Conservation (phyloP, 2,888 invertebrate species). For the Teleiodes luculella region DNA sequence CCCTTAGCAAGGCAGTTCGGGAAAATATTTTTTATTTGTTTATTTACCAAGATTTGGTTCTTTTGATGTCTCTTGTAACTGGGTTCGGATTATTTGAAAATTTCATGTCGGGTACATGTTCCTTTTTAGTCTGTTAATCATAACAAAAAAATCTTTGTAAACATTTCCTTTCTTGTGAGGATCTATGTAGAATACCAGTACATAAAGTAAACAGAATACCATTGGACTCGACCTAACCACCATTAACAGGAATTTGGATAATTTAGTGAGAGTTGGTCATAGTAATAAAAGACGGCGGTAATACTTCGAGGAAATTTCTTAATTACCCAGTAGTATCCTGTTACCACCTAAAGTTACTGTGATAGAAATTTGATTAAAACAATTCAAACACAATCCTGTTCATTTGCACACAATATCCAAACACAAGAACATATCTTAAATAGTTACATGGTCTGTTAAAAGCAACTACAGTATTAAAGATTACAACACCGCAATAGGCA, state of each 20-base stretch:
- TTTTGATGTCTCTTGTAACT: constrained; percentile 69
- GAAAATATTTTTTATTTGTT: constrained; percentile 71
- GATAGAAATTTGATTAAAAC: neutral
- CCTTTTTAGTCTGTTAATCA: constrained; percentile 40
- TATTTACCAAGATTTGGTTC: constrained; percentile 68
- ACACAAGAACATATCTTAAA: neutral
- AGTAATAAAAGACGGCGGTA: constrained; percentile 8
- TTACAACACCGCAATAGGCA: constrained; percentile 22
- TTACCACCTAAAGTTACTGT: neutral
- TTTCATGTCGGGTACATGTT: constrained; percentile 43
- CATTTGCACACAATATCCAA: neutral
- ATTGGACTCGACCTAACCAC: constrained; percentile 7
- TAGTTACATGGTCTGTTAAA: neutral
- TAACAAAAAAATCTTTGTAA: constrained; percentile 16
- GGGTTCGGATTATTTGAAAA: constrained; percentile 54
- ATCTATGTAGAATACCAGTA: constrained; percentile 5
- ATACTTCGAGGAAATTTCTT: constrained; percentile 9
- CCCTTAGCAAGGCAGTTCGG: constrained; percentile 61
- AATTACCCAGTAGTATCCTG: constrained; percentile 13
- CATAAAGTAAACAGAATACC: constrained; percentile 8
- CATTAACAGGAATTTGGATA: constrained; percentile 10
- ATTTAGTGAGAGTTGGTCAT: constrained; percentile 9
- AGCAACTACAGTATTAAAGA: constrained; percentile 15
- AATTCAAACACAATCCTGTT: too few relatives aligned
- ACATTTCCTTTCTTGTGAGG: constrained; percentile 14